phyloP scores from a whole-genome alignment of 2,113 vertebrate species.

The Anguilla rostrata region DNA sequence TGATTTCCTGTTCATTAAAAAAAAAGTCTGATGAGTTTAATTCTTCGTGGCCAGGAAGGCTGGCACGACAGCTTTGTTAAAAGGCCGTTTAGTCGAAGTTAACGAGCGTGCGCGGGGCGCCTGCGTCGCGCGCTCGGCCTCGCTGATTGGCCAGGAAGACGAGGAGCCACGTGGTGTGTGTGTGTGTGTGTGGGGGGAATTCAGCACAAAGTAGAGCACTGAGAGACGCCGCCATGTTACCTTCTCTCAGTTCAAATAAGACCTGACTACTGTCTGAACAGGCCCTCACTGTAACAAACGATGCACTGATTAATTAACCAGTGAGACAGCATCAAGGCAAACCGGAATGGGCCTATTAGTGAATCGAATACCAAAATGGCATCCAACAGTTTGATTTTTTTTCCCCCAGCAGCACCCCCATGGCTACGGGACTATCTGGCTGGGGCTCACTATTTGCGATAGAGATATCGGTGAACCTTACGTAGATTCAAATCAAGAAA shows the following conservation, averaged over 20 bases:
- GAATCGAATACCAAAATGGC: too few species aligned
- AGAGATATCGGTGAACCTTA: not conserved
- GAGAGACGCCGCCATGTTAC: not conserved
- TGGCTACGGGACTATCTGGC: too few species aligned
- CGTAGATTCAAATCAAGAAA: not conserved
- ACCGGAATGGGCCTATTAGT: too few species aligned
- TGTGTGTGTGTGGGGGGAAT: too few species aligned
- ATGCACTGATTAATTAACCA: too few species aligned
- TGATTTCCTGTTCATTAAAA: conserved; percentile 22
- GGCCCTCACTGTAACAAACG: too few species aligned
- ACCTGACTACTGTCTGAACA: too few species aligned
- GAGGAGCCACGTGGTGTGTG: not conserved
- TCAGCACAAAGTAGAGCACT: too few species aligned
- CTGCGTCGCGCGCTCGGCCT: not conserved
- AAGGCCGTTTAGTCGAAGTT: conserved; percentile 14
- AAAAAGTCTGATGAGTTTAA: conserved; percentile 7
- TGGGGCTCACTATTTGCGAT: too few species aligned
- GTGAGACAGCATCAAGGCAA: too few species aligned
- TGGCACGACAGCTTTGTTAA: conserved; percentile 30
- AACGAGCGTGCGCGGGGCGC: not conserved
- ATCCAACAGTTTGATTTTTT: too few species aligned
- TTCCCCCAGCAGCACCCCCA: too few species aligned
- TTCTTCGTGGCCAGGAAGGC: conserved; percentile 3
- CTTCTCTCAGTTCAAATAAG: not conserved
- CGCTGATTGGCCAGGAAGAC: conserved; percentile 13